These are phyloP conservation scores for Mugil cephalus DNA, from an alignment of 2,113 vertebrate species.

Conservation along the genomic window DNA sequence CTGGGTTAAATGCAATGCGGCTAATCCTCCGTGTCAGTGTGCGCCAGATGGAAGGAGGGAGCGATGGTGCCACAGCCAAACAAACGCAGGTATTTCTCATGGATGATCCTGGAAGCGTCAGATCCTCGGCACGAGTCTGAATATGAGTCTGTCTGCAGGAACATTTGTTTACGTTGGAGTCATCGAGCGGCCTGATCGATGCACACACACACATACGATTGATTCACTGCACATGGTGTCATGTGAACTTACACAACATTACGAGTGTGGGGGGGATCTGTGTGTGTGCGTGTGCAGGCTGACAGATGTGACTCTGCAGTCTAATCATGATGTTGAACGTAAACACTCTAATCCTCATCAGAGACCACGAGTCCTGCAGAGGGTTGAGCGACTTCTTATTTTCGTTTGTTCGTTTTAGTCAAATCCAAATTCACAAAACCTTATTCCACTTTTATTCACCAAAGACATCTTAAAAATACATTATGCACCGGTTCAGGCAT, in stretches of 20 bases:
- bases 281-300: not conserved
- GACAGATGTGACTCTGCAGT: conserved; percentile 52
- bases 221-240: conserved; percentile 46
- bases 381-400: not conserved
- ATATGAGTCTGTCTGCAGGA: too few relatives aligned
- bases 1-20: conserved; percentile 54
- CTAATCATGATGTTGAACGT: conserved; percentile 53
- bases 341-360: conserved; percentile 45
- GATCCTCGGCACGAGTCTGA: too few relatives aligned
- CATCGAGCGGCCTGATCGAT: conserved; percentile 29
- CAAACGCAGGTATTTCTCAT: conserved; percentile 45
- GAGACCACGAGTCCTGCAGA: conserved; percentile 20
- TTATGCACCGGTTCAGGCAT: too few relatives aligned
- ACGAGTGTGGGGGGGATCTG: conserved; percentile 26
- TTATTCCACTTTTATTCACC: too few relatives aligned
- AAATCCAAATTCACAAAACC: not conserved
- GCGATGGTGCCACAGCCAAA: conserved; percentile 6
- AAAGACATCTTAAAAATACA: too few relatives aligned
- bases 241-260: conserved; percentile 33
- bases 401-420: not conserved
- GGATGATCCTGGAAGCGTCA: conserved; percentile 17
- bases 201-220: conserved; percentile 28
- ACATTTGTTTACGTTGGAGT: too few relatives aligned
- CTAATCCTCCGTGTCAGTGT: conserved; percentile 51
- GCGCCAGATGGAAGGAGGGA: conserved; percentile 46